phyloP scores from a whole-genome alignment of 2,888 invertebrate species.

The Plagodis pulveraria region DNA sequence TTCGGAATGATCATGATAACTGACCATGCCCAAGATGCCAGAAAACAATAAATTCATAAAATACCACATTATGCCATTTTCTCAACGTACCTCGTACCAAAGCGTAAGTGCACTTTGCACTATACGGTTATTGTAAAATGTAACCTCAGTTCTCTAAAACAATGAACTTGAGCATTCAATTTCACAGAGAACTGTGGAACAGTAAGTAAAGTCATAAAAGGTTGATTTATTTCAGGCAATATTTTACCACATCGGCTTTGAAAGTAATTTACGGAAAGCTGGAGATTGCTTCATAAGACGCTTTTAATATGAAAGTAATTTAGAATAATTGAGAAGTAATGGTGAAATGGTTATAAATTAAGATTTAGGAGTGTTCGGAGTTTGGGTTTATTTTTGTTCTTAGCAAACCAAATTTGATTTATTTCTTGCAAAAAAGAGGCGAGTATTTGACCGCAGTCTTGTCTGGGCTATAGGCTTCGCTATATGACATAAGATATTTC shows the following conservation, averaged over 20 bases:
- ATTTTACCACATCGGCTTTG: slow-evolving; percentile 35
- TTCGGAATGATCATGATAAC: too few species aligned
- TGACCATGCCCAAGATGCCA: too few species aligned
- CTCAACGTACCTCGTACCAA: slow-evolving; percentile 13
- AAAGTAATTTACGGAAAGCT: slow-evolving; percentile 28
- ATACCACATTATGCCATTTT: slow-evolving; percentile 20
- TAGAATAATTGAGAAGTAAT: slow-evolving; percentile 17
- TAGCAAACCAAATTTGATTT: too few species aligned
- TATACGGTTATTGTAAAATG: slow-evolving; percentile 35
- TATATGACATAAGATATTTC: too few species aligned
- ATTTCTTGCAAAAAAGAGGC: too few species aligned
- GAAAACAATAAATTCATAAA: too few species aligned
- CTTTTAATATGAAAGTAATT: slow-evolving; percentile 29
- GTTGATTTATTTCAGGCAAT: slow-evolving; percentile 35
- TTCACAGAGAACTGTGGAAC: slow-evolving; percentile 15
- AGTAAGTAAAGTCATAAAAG: slow-evolving; percentile 22
- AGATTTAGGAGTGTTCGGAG: slow-evolving; percentile 3
- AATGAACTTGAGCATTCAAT: slow-evolving; percentile 12
- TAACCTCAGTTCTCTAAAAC: slow-evolving; percentile 14
- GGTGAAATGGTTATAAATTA: slow-evolving; percentile 14
- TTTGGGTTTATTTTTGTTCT: not conserved
- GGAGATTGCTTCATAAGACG: slow-evolving; percentile 20
- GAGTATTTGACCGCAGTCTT: too few species aligned
- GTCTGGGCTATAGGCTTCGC: too few species aligned
- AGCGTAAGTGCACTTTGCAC: slow-evolving; percentile 36